Evolutionary conservation across 2,888 invertebrate genomes (phyloP), one percentile per base, ranked within the genome.

Genomic region (Thysanoteuthis rhombus): DNA sequence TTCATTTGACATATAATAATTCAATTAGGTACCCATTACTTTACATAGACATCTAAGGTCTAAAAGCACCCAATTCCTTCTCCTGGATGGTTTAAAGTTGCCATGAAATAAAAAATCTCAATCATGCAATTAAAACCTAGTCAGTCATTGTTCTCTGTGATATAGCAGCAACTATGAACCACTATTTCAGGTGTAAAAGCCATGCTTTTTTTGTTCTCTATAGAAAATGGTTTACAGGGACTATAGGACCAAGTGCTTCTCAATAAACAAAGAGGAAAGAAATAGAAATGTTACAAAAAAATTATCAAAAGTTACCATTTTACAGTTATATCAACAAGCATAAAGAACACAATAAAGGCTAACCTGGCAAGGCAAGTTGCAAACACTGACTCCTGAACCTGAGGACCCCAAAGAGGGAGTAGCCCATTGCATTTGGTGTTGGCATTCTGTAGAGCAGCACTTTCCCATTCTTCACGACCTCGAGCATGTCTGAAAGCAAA

Each of bases 361-460:
- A 98, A 99, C 94, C 99, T 98, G 0, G 99, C 99, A 94, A 99
- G 98, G 96, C 99, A 99, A 95, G 98, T 98, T 1, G 99, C 99
- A 97, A 99, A 97, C 58, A 96, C 97, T 0, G 96, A 96, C 95
- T 97, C 97, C 93, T 96, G 96, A 5, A 97, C 97, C 94, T 96
- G 96, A 0, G 99, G 99, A 0, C 99, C 99, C 99, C 99, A 99
- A 93, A 99, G 97, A 0, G 99, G 99, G 95, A 99, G 97, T 94
- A 99, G 97, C 0, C 99, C 99, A 97, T 99, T 99, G 97, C 99
- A 99, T 95, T 98, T 98, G 0, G 99, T 99, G 96, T 99, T 99
- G 1, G 99, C 99, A 97, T 99, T 99, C 97, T 99, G 99, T 90
- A 99, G 97, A 12, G 99, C 99, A 0, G 99, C 99, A 94, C 99